Evolutionary conservation across 1,140 invertebrate genomes (phyloP), one percentile per base, ranked within the genome.

Genomic region (Micrasema minimum): DNA sequence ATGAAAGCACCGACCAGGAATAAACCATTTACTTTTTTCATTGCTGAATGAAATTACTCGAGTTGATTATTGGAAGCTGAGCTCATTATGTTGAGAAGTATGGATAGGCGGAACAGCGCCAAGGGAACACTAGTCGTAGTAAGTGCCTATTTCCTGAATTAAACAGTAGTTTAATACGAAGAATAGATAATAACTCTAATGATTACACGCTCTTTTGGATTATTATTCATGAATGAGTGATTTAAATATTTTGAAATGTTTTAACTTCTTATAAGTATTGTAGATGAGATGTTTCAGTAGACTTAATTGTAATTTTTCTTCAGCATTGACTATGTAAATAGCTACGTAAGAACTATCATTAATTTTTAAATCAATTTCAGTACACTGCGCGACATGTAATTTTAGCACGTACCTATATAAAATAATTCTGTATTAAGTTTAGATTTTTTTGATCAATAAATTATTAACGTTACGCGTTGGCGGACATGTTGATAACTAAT

Each of bases 101-200:
- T 41, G 20, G 66, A 35, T 53, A 12, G 43, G 22, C 23, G 45
- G 45, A 62, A 11, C 57, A 31, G 66, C 11, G 14, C 14, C 6
- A 18, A 41, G 37, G 45, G 53, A 51, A 64, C 43, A 37, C 55
- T 69, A 37, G 66, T 69, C 46, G 37, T 64, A 64, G 26, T 64
- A 69, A 69, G 67, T 69, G 67, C 57, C 57, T 69, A 69, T 64
- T 69, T 69, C 67, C 67, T 69, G 57, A 62, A 69, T 64, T 62
- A 62, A 51, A 69, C 67, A 69, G 67, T 69, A 69, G 67, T 69
- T 69, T 69, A 45, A 23, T 37, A 18, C 22, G 20, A 35, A 57
- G 66, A 67, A 67, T 67, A 14, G 26, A 31, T 57, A 57, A 57
- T 57, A 57, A 57, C 26, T 14, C n/a, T 14, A n/a, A 31, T 57